Percentiles rank a stretch among this genome's conserved stretches.
Conservation (phyloP, 2,797 vertebrate species). For the Aulostomus chinensis region DNA sequence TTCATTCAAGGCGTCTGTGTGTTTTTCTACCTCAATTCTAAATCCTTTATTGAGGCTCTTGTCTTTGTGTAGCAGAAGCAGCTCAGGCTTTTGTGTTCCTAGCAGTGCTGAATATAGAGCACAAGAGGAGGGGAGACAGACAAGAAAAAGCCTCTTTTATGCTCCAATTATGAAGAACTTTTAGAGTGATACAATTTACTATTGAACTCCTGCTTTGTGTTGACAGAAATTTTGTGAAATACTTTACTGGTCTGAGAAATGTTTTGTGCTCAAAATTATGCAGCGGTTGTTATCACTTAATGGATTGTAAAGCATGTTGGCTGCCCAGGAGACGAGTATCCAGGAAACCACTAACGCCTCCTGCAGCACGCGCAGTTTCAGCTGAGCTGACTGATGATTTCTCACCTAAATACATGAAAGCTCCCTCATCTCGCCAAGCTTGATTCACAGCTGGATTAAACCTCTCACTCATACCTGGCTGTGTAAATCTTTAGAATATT, state of each 20-base stretch:
- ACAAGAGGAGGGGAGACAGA: conserved; percentile 35
- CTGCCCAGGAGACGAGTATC: too few species aligned
- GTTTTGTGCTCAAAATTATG: background rate
- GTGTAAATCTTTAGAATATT: too few species aligned
- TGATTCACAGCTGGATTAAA: too few species aligned
- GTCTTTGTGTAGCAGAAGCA: conserved; percentile 52
- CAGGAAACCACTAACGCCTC: too few species aligned
- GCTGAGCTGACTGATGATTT: too few species aligned
- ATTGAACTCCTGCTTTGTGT: background rate
- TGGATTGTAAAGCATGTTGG: too few species aligned
- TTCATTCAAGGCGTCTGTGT: conserved; percentile 40
- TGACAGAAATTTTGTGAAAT: conserved; percentile 5
- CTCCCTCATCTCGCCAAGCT: too few species aligned
- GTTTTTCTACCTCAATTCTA: conserved; percentile 21
- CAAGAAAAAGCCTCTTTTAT: conserved; percentile 37
- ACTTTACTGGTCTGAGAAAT: conserved; percentile 1
- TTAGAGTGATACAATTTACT: conserved; percentile 29
- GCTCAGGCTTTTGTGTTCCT: conserved; percentile 49
- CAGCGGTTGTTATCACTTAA: too few species aligned
- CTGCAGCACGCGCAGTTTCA: too few species aligned
- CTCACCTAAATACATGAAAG: too few species aligned
- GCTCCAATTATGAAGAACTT: conserved; percentile 52
- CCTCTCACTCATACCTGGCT: too few species aligned
- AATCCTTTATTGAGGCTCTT: conserved; percentile 51
- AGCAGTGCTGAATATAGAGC: conserved; percentile 30